Evolutionary conservation across 2,113 vertebrate genomes (phyloP), one percentile per base, ranked within the genome.

Genomic region (Festucalex cinctus): DNA sequence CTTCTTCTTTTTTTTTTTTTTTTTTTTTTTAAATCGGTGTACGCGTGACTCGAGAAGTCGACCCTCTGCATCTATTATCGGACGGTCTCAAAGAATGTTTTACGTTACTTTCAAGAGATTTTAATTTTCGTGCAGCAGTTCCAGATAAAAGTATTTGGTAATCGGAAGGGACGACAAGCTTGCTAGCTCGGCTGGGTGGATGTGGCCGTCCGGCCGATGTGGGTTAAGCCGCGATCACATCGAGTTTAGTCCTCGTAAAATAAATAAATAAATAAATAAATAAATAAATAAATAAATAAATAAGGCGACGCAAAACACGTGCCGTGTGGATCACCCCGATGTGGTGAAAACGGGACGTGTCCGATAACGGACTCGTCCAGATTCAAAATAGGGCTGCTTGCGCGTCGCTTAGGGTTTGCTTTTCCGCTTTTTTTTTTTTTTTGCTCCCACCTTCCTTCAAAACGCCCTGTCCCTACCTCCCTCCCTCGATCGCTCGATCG

Each of bases 171-270:
- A 75, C 83, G 68, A 83, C 81, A 20, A 13, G 60, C 20, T 77
- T 76, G 83, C 79, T 76, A 68, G 71, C 59, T 67, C 36, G 4
- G 76, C 81, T 64, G 69, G 82, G 71, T 77, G 80, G 80, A 86
- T 82, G 80, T 79, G 16, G 78, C 66, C 74, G 79, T 63, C 72
- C 37, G 75, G 84, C 81, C 84, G 82, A 88, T 88, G 73, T 82
- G 88, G 84, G 86, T 89, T 84, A 86, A 88, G 84, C 88, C 67
- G 70, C 74, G 84, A 86, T 88, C 86, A 84, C 68, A 82, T 80
- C 80, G 68, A 84, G 77, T 85, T 81, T n/a, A 81, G 84, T 76
- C 79, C 74, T 63, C 64, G 35, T 35, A n/a, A n/a, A 58, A 58
- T 28, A 32, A 32, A 58, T 1, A 16, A n/a, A n/a, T n/a, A n/a